Evolutionary conservation across 2,888 invertebrate genomes (phyloP).

Genomic region (Cactoblastis cactorum): DNA sequence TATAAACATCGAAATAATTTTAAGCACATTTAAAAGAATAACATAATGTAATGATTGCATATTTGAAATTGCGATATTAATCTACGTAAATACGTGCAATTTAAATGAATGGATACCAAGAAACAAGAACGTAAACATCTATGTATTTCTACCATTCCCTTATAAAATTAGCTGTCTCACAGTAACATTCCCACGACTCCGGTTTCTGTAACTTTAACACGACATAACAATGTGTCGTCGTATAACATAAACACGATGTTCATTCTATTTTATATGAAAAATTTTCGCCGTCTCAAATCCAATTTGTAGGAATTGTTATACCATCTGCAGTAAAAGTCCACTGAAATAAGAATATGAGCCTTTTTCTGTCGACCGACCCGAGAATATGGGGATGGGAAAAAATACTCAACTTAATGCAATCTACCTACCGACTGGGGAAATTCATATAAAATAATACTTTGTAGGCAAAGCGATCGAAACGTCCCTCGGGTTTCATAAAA

Average conservation of each 20-base stretch:
- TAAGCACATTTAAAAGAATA: too few species aligned
- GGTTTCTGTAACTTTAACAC: neutral
- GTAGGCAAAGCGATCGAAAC: constrained; percentile 62
- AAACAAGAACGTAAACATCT: neutral
- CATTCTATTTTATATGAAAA: constrained; percentile 39
- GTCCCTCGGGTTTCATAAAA: constrained; percentile 60
- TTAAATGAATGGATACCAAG: neutral
- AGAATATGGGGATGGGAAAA: constrained; percentile 42
- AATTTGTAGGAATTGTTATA: constrained; percentile 59
- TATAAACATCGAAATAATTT: too few species aligned
- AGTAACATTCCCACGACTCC: neutral
- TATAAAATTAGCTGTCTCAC: neutral
- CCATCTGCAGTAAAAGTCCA: constrained; percentile 47
- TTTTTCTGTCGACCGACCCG: constrained; percentile 46
- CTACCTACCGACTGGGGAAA: constrained; percentile 48
- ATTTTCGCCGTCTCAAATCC: constrained; percentile 49
- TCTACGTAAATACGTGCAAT: neutral
- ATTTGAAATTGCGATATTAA: neutral
- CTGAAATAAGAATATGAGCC: constrained; percentile 51
- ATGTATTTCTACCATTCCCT: neutral
- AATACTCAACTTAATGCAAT: constrained; percentile 47
- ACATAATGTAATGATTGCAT: too few species aligned
- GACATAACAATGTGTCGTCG: neutral
- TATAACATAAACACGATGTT: constrained; percentile 31
- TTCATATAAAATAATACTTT: constrained; percentile 69